A percentile compares a stretch with the other conserved stretches of the same genome.
phyloP scores from a whole-genome alignment of 2,797 vertebrate genomes.

The Schizothorax lantsangensis region DNA sequence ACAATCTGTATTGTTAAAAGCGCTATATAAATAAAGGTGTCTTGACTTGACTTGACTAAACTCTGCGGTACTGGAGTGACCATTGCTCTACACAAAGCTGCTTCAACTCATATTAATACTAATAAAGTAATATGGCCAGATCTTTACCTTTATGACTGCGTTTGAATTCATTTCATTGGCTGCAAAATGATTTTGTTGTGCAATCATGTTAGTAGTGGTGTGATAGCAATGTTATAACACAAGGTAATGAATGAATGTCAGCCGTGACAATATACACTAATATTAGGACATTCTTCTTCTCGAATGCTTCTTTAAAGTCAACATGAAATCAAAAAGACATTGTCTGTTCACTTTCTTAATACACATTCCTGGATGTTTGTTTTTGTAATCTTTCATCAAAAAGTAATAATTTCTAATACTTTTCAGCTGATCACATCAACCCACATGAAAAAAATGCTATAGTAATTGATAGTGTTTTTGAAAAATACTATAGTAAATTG shows the following conservation, averaged over 20 bases:
- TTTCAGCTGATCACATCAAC: neutral
- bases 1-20: too few species aligned
- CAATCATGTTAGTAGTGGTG: neutral
- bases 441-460: too few species aligned
- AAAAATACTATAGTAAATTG: too few species aligned
- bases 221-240: neutral
- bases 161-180: neutral
- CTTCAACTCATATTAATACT: neutral
- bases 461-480: too few species aligned
- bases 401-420: neutral
- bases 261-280: neutral
- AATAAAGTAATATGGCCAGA: neutral
- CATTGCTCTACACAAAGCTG: neutral
- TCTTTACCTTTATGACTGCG: neutral
- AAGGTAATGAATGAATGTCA: neutral
- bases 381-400: neutral
- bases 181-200: neutral
- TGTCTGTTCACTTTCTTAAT: neutral
- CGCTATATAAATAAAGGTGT: too few species aligned
- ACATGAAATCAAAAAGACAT: neutral
- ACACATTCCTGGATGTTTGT: neutral
- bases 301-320: neutral
- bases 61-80: neutral
- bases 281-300: neutral
- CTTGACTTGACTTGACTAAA: too few species aligned